Conservation (phyloP, 2,113 vertebrate species). For the Ceratotherium simum region DNA sequence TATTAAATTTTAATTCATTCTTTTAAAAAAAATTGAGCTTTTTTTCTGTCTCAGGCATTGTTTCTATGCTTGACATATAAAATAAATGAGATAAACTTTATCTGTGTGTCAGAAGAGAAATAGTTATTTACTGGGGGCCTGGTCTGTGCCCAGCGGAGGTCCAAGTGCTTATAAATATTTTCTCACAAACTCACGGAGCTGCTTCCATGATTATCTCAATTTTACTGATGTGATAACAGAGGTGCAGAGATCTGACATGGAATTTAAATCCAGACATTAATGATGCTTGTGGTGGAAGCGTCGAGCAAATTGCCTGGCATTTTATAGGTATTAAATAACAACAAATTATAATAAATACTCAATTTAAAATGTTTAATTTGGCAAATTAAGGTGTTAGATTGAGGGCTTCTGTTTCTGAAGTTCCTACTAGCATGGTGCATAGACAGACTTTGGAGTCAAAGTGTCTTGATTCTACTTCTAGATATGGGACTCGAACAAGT, state of each 20-base stretch:
- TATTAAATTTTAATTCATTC: neutral
- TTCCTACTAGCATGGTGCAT: neutral
- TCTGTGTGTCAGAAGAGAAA: neutral
- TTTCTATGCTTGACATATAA: neutral
- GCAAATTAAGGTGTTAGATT: neutral
- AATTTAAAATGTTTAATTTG: neutral
- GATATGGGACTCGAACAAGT: neutral
- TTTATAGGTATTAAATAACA: neutral
- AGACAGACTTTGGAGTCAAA: neutral
- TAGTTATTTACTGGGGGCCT: neutral
- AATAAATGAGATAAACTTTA: neutral
- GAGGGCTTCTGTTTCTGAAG: neutral
- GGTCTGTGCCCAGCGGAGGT: neutral
- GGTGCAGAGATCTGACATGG: neutral
- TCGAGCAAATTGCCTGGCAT: neutral
- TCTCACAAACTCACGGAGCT: neutral
- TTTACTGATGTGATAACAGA: neutral
- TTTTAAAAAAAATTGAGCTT: neutral
- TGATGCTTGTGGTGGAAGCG: neutral
- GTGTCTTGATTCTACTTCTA: neutral
- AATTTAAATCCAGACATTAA: neutral
- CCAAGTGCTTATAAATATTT: neutral
- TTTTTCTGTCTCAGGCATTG: neutral
- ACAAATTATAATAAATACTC: neutral
- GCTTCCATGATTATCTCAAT: neutral